A percentile compares a stretch with the other conserved stretches of the same genome.
Evolutionary conservation across 2,113 vertebrate species (phyloP).

Genomic region (Pongo pygmaeus): DNA sequence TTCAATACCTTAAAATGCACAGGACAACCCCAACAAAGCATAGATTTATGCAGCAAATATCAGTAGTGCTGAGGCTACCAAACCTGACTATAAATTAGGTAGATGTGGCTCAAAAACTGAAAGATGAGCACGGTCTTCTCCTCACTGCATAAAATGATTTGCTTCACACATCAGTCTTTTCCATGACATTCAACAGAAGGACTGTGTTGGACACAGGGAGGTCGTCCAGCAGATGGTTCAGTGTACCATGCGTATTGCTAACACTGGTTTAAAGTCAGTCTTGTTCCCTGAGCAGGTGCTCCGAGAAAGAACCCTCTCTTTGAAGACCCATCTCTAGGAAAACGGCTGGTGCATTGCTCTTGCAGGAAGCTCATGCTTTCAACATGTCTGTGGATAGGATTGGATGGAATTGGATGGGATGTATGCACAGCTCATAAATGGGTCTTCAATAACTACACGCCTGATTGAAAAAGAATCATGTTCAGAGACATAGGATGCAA

Average conservation of each 20-base stretch:
- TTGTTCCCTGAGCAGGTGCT: too few species aligned
- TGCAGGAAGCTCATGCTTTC: background rate
- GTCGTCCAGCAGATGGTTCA: too few species aligned
- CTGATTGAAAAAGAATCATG: background rate
- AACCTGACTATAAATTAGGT: fast-evolving
- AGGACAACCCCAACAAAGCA: background rate
- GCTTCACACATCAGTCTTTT: too few species aligned
- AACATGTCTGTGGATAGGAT: fast-evolving
- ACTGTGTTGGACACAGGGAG: fast-evolving
- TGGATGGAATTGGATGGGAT: fast-evolving
- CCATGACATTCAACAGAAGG: background rate
- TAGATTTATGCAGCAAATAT: background rate
- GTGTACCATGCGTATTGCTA: fast-evolving
- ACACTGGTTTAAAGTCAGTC: too few species aligned
- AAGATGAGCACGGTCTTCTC: background rate
- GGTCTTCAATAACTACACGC: background rate
- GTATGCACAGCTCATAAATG: fast-evolving
- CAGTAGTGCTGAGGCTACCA: too few species aligned
- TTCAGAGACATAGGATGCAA: background rate
- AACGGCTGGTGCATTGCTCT: fast-evolving
- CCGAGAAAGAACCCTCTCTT: background rate
- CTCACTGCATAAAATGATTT: too few species aligned
- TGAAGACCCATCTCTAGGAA: background rate
- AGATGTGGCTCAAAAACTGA: background rate
- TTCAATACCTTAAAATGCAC: background rate